phyloP scores from a whole-genome alignment of 2,113 vertebrate species.

The Mystacornis crossleyi region DNA sequence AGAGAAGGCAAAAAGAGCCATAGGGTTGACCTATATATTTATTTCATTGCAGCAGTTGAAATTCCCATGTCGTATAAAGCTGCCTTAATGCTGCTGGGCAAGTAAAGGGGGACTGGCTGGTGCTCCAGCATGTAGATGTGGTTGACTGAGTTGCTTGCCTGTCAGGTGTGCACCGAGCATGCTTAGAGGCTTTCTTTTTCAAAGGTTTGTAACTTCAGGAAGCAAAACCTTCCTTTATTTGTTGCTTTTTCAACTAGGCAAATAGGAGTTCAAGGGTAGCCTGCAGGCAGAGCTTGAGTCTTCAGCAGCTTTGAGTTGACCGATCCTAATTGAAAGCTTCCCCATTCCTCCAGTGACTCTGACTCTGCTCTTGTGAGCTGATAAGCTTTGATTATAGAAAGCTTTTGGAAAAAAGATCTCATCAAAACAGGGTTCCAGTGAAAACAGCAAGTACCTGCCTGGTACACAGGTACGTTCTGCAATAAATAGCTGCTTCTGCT shows the following conservation, averaged over 20 bases:
- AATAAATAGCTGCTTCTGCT: background rate
- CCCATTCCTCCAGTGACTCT: background rate
- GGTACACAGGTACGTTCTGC: background rate
- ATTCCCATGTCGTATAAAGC: background rate
- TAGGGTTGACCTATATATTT: conserved; percentile 29
- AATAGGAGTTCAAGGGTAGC: background rate
- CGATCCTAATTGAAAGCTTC: background rate
- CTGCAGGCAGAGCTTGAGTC: background rate
- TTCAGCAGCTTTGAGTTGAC: background rate
- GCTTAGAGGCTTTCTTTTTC: background rate
- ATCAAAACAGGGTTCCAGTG: background rate
- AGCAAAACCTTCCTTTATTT: background rate
- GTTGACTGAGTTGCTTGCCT: background rate
- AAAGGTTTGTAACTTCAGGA: background rate
- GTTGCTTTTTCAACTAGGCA: background rate
- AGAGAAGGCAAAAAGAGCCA: background rate
- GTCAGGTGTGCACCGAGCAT: background rate
- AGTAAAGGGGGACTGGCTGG: background rate
- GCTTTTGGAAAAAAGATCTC: background rate
- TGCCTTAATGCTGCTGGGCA: background rate
- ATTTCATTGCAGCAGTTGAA: background rate
- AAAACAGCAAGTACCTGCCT: background rate
- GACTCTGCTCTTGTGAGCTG: background rate
- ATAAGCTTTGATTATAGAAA: background rate
- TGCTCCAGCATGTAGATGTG: background rate